These are phyloP conservation scores for Malthinus seriepunctatus DNA, from an alignment of 2,888 invertebrate species.

Conservation along the genomic window DNA sequence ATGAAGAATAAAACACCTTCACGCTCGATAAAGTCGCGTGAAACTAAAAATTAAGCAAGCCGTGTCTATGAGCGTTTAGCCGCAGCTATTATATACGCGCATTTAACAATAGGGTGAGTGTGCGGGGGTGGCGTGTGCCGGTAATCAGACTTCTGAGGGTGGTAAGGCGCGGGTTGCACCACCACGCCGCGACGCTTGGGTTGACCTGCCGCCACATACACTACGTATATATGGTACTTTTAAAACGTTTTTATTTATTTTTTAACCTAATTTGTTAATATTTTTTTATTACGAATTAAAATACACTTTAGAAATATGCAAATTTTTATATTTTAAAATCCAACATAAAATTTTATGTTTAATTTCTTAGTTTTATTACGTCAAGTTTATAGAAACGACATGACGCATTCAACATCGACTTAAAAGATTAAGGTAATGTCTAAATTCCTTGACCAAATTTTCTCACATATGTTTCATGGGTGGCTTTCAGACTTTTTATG, in stretches of 20 bases:
- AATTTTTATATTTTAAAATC: too few relatives aligned
- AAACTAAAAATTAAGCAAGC: conserved; percentile 26
- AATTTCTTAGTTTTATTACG: too few relatives aligned
- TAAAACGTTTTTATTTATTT: not conserved
- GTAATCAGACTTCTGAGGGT: conserved; percentile 44
- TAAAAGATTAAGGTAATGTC: too few relatives aligned
- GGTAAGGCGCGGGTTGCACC: conserved; percentile 40
- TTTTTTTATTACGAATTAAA: too few relatives aligned
- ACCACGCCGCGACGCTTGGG: conserved; percentile 51
- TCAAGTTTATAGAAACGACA: too few relatives aligned
- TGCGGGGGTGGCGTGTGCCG: conserved; percentile 42
- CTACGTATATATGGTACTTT: conserved; percentile 38
- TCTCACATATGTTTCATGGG: too few relatives aligned
- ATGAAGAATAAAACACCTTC: conserved; percentile 10
- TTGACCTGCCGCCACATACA: conserved; percentile 53
- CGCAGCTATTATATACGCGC: conserved; percentile 32
- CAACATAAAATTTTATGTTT: too few relatives aligned
- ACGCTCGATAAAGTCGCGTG: conserved; percentile 25
- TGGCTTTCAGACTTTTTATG: too few relatives aligned
- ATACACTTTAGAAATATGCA: too few relatives aligned
- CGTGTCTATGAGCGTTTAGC: conserved; percentile 28
- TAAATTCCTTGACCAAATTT: too few relatives aligned
- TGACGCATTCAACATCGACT: too few relatives aligned
- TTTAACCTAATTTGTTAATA: too few relatives aligned
- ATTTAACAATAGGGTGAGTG: conserved; percentile 29